Percentiles rank a stretch among this genome's conserved stretches.
Evolutionary conservation across 2,888 invertebrate genomes (phyloP).

Genomic region (Meiosimyza decipiens): DNA sequence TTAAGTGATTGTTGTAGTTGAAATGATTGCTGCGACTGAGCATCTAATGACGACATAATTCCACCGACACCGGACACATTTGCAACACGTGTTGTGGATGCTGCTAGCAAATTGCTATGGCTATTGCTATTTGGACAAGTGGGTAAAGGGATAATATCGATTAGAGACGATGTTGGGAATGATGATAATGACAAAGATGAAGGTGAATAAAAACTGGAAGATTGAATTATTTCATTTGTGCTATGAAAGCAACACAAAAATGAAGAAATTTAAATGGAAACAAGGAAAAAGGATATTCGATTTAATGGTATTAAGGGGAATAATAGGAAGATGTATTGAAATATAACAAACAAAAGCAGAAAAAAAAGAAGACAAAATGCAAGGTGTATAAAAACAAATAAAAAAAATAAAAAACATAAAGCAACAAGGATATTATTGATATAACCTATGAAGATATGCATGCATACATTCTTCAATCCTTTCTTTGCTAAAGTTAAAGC

Average conservation of each 20-base stretch:
- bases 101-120: constrained; percentile 33
- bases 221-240: constrained; percentile 30
- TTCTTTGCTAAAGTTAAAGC: too few relatives aligned
- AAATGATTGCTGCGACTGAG: constrained; percentile 11
- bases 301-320: not conserved
- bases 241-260: constrained; percentile 12
- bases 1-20: constrained; percentile 15
- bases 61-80: constrained; percentile 14
- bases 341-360: not conserved
- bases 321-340: not conserved
- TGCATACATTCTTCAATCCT: too few relatives aligned
- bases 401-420: constrained; percentile 4
- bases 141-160: constrained; percentile 45
- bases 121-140: constrained; percentile 48
- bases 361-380: constrained; percentile 2
- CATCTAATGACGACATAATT: constrained; percentile 30
- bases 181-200: constrained; percentile 36
- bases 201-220: constrained; percentile 22
- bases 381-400: constrained; percentile 23
- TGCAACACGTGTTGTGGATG: not conserved
- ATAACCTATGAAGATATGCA: too few relatives aligned
- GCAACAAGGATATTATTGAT: too few relatives aligned
- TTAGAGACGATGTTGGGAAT: constrained; percentile 39
- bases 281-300: not conserved
- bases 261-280: not conserved